Evolutionary conservation across 2,797 vertebrate species (phyloP).

Genomic region (Smutsia temminckii): DNA sequence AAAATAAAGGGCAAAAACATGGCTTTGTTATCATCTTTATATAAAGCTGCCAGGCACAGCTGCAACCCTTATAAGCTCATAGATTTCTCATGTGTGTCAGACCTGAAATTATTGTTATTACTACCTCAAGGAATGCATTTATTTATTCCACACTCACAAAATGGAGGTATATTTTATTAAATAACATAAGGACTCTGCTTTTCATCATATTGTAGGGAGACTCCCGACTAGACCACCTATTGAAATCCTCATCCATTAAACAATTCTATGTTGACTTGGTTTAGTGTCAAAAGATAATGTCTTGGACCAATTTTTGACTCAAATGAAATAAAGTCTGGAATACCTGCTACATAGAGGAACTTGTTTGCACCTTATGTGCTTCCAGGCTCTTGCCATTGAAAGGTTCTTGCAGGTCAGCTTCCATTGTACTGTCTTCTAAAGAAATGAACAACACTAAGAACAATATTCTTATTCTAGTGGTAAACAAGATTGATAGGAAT

Average conservation of each 20-base stretch:
- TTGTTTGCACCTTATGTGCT: neutral
- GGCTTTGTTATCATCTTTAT: neutral
- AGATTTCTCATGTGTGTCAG: neutral
- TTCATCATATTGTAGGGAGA: neutral
- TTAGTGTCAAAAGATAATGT: neutral
- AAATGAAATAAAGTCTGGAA: conserved; percentile 5
- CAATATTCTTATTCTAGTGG: neutral
- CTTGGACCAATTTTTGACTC: neutral
- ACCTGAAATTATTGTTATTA: neutral
- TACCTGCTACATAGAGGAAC: neutral
- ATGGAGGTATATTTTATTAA: neutral
- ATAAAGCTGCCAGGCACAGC: neutral
- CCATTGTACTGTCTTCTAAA: neutral
- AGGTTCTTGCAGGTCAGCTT: neutral
- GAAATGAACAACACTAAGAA: neutral
- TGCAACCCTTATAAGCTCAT: neutral
- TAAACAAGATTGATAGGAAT: neutral
- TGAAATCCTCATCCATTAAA: neutral
- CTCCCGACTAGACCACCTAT: neutral
- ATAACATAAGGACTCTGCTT: neutral
- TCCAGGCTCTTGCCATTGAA: neutral
- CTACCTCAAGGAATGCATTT: neutral
- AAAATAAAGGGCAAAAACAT: neutral
- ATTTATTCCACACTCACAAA: neutral
- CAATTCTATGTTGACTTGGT: neutral